phyloP scores from a whole-genome alignment of 1,140 invertebrate genomes.

The Luehdorfia chinensis region DNA sequence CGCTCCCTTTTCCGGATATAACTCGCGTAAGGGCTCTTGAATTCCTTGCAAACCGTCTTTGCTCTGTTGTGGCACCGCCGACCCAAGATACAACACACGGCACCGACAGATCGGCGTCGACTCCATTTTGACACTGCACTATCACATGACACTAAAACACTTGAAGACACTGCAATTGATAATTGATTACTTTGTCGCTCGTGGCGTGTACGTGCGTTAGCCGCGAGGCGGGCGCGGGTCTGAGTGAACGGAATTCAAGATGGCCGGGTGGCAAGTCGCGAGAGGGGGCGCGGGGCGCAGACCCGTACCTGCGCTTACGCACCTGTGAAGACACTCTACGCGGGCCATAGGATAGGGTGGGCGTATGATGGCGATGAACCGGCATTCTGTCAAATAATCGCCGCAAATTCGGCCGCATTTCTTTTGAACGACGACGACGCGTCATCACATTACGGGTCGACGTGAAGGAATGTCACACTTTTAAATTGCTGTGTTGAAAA shows the following conservation, averaged over 20 bases:
- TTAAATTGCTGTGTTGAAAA: constrained; percentile 59
- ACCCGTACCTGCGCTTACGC: constrained; percentile 65
- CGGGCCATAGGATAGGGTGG: constrained; percentile 28
- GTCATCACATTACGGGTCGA: constrained; percentile 45
- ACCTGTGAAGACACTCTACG: constrained; percentile 64
- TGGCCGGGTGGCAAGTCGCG: constrained; percentile 44
- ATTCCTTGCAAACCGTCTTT: constrained; percentile 98
- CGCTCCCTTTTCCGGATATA: constrained; percentile 95
- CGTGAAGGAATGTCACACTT: constrained; percentile 66
- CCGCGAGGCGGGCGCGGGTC: constrained; percentile 63
- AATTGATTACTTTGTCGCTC: constrained; percentile 32
- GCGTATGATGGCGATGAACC: constrained; percentile 64
- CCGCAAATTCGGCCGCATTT: constrained; percentile 72
- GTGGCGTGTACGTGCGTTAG: constrained; percentile 48
- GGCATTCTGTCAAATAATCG: constrained; percentile 70
- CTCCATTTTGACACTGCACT: constrained; percentile 76
- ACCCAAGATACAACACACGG: constrained; percentile 98
- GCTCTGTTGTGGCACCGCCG: constrained; percentile 97
- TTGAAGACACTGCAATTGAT: constrained; percentile 43
- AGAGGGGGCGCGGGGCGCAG: constrained; percentile 22
- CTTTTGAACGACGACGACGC: constrained; percentile 43
- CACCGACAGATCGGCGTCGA: constrained; percentile 96
- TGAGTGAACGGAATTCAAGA: constrained; percentile 75
- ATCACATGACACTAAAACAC: constrained; percentile 71
- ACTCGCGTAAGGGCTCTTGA: constrained; percentile 95